Evolutionary conservation across 1,140 invertebrate species (phyloP).

Genomic region (Anastrepha ludens): DNA sequence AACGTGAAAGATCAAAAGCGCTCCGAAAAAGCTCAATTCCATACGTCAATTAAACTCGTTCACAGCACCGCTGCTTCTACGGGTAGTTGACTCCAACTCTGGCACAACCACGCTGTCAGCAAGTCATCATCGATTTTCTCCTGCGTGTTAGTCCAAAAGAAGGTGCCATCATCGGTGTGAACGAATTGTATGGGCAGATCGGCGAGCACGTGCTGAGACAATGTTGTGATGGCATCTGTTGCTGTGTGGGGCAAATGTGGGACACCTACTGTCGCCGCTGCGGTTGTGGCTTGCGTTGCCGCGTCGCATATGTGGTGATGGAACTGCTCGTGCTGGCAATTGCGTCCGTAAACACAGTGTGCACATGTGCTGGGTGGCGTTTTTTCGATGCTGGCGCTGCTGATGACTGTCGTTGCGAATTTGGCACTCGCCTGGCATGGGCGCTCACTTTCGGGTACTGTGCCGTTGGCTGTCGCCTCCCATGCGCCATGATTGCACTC

Average conservation of each 20-base stretch:
- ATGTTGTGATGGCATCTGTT: conserved; percentile 57
- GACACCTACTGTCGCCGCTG: neutral
- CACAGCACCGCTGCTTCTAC: neutral
- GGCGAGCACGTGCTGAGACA: conserved; percentile 34
- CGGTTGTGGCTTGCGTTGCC: neutral
- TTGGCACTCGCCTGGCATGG: conserved; percentile 55
- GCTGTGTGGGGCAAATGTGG: conserved; percentile 52
- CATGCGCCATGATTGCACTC: conserved; percentile 38
- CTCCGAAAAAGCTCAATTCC: neutral
- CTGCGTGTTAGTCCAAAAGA: conserved; percentile 69
- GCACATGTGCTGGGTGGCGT: conserved; percentile 62
- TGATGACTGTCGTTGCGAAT: conserved; percentile 58
- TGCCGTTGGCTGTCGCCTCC: conserved; percentile 26
- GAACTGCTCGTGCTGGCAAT: conserved; percentile 68
- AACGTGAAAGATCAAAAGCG: neutral
- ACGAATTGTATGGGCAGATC: conserved; percentile 67
- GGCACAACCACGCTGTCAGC: conserved; percentile 66
- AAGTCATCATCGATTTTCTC: conserved; percentile 69
- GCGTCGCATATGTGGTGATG: conserved; percentile 48
- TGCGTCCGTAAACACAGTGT: conserved; percentile 64
- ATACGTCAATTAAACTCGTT: neutral
- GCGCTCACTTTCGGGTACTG: conserved; percentile 31
- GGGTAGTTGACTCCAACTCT: conserved; percentile 55
- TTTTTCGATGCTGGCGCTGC: conserved; percentile 61
- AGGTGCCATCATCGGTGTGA: conserved; percentile 71